Evolutionary conservation across 2,113 vertebrate species (phyloP).

Genomic region (Lepus europaeus): DNA sequence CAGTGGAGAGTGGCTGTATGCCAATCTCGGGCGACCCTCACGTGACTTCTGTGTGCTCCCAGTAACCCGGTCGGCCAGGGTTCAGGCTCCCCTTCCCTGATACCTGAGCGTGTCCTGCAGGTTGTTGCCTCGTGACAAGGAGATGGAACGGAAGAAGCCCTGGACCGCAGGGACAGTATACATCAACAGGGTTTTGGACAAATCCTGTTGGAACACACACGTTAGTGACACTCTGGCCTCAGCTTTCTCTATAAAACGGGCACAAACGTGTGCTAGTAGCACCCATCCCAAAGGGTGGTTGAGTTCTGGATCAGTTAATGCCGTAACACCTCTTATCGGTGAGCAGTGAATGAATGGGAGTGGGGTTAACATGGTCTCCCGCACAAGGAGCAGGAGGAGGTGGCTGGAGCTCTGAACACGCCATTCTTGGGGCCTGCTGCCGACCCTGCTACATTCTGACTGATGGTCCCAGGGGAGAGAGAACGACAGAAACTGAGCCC

Average conservation of each 20-base stretch:
- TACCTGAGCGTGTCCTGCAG: conserved; percentile 98
- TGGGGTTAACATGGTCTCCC: neutral
- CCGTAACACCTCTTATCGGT: fast-evolving
- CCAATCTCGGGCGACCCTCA: neutral
- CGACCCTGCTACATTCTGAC: neutral
- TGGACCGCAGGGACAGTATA: conserved; percentile 99
- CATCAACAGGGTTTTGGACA: conserved; percentile 96
- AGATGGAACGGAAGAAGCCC: conserved; percentile 98
- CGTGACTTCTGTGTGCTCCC: neutral
- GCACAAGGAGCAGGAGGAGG: neutral
- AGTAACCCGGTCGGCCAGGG: neutral
- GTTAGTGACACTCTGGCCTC: conserved; percentile 66
- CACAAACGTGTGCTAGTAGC: neutral
- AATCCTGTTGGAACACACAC: conserved; percentile 90
- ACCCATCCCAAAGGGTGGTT: neutral
- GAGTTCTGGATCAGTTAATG: neutral
- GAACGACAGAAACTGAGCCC: neutral
- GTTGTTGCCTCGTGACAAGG: conserved; percentile 97
- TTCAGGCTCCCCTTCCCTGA: too few relatives aligned
- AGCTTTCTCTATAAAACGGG: neutral
- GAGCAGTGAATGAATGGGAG: neutral
- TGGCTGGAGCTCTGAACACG: neutral
- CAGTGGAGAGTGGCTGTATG: neutral
- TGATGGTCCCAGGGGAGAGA: conserved; percentile 5
- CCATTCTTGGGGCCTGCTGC: neutral